Evolutionary conservation across 2,113 vertebrate species (phyloP).

Genomic region (Entosphenus tridentatus): DNA sequence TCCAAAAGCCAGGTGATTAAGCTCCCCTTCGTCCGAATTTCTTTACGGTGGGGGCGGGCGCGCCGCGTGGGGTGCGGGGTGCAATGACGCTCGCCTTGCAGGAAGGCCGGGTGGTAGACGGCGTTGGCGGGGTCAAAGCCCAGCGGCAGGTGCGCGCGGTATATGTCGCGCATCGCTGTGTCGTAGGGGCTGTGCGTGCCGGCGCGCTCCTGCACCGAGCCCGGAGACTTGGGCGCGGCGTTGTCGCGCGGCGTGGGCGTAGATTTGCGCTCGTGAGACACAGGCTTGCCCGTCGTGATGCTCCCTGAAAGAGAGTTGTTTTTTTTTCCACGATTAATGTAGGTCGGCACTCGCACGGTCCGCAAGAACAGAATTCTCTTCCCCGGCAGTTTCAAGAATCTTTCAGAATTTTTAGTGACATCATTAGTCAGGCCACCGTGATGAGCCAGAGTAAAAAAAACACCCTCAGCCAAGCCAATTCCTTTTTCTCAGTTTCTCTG

Average conservation of each 20-base stretch:
- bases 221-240: constrained; percentile 58
- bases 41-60: too few species aligned
- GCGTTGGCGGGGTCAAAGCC: constrained; percentile 59
- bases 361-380: too few species aligned
- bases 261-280: constrained; percentile 63
- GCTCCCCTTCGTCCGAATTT: too few species aligned
- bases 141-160: constrained; percentile 49
- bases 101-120: constrained; percentile 27
- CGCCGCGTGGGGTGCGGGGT: too few species aligned
- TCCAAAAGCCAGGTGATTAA: too few species aligned
- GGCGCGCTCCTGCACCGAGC: constrained; percentile 39
- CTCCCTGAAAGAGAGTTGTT: constrained; percentile 22
- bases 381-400: too few species aligned
- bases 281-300: constrained; percentile 45
- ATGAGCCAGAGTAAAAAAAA: too few species aligned
- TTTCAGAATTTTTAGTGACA: too few species aligned
- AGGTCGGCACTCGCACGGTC: not conserved
- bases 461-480: too few species aligned
- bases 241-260: constrained; percentile 67
- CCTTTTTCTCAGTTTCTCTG: too few species aligned
- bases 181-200: constrained; percentile 73
- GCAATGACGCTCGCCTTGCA: too few species aligned
- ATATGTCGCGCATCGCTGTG: constrained; percentile 66
- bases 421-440: too few species aligned
- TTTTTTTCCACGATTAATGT: not conserved